Evolutionary conservation across 2,888 invertebrate species (phyloP), one percentile per base, ranked within the genome.

Genomic region (Copidosoma aretas): DNA sequence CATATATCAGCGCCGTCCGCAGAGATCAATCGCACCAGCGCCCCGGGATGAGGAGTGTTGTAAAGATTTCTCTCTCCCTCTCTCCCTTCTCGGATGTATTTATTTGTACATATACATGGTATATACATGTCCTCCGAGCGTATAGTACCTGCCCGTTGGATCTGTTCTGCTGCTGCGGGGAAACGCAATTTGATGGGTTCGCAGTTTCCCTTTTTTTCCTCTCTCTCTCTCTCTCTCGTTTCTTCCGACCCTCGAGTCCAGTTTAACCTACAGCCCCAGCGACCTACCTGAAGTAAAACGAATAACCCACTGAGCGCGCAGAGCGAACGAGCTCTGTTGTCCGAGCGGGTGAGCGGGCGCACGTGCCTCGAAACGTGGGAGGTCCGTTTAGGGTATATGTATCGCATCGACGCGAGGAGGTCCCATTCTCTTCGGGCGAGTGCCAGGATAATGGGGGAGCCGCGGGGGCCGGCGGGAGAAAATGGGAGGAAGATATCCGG

Each of bases 11-110:
- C 22, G 21, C 61, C 59, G 63, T 66, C 70, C 70, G 62, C 70
- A 70, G 39, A 66, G 70, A 70, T 70, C 70, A 70, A 70, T 70
- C 70, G 70, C 21, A 17, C 21, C 32, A 66, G 70, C 25, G 8
- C 43, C 43, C 43, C 12, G 43, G 43, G 43, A 69, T 64, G 68
- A 69, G n/a, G n/a, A 61, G 68, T 64, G 68, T 64, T 64, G 64
- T 68, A 68, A 68, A 68, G 60, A 49, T 56, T 43, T 56, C 64
- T 56, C 46, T 68, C 43, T 17, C 41, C 41, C 41, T 14, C 41
- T 8, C 41, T 14, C 41, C 41, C 41, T 8, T 46, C 43, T 3
- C 43, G 8, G 32, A 32, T 32, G 32, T 32, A 32, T 32, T 32
- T 32, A 32, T 32, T n/a, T n/a, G n/a, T n/a, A n/a, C n/a, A n/a